Conservation (phyloP, 2,113 vertebrate genomes). For the Calidris pugnax region DNA sequence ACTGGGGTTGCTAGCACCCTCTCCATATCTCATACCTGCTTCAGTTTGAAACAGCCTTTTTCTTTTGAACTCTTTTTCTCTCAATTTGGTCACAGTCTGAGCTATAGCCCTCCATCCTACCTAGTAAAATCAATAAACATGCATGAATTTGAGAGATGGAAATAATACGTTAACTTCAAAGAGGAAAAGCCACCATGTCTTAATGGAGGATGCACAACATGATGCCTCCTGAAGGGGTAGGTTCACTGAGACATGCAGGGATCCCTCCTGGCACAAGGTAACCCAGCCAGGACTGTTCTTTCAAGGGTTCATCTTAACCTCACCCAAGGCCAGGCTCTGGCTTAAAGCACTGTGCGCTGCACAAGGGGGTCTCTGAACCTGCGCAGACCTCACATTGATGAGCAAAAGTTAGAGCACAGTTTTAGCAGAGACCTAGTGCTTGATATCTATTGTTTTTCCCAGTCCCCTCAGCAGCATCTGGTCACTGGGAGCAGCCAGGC, state of each 20-base stretch:
- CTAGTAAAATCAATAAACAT: not conserved
- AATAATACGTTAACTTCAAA: not conserved
- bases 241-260: not conserved
- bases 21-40: not conserved
- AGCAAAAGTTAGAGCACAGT: not conserved
- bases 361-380: not conserved
- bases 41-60: not conserved
- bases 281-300: not conserved
- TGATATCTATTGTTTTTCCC: not conserved
- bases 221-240: not conserved
- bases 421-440: not conserved
- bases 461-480: not conserved
- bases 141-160: not conserved
- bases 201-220: not conserved
- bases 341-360: not conserved
- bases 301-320: not conserved
- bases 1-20: not conserved
- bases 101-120: not conserved
- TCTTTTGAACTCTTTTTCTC: not conserved
- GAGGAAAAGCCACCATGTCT: not conserved
- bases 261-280: not conserved
- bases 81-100: not conserved
- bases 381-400: accelerated
- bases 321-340: not conserved
- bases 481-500: not conserved